A percentile compares a stretch with the other conserved stretches of the same genome.
Conservation (phyloP, 2,113 vertebrate genomes). For the Serilophus lunatus region DNA sequence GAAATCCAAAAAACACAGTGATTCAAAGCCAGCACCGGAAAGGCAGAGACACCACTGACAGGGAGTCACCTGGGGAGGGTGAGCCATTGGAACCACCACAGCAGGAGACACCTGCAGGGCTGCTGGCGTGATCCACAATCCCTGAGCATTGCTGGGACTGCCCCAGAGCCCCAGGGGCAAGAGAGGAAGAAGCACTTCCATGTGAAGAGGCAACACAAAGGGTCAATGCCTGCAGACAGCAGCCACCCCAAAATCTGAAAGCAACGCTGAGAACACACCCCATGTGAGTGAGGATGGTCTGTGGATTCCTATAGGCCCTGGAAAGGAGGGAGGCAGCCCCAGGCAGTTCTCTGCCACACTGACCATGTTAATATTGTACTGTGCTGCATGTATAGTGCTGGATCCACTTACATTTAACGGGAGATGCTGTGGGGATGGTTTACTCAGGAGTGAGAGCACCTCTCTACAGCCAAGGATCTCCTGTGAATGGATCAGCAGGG, state of each 20-base stretch:
- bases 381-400: accelerated
- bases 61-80: background rate
- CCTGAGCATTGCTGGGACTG: background rate
- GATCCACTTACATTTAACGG: accelerated
- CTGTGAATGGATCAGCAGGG: background rate
- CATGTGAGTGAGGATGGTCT: background rate
- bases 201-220: background rate
- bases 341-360: background rate
- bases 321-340: background rate
- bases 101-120: background rate
- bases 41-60: background rate
- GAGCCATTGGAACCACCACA: background rate
- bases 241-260: background rate
- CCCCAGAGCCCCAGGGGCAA: background rate
- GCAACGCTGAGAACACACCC: accelerated
- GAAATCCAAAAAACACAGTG: background rate
- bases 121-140: background rate
- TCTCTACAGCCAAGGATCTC: background rate
- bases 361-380: accelerated
- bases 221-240: background rate
- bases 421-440: background rate
- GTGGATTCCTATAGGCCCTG: background rate
- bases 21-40: background rate
- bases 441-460: background rate
- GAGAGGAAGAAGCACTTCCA: background rate